Evolutionary conservation across 1,140 invertebrate species (phyloP), one percentile per base, ranked within the genome.

Genomic region (Drepana arcuata): DNA sequence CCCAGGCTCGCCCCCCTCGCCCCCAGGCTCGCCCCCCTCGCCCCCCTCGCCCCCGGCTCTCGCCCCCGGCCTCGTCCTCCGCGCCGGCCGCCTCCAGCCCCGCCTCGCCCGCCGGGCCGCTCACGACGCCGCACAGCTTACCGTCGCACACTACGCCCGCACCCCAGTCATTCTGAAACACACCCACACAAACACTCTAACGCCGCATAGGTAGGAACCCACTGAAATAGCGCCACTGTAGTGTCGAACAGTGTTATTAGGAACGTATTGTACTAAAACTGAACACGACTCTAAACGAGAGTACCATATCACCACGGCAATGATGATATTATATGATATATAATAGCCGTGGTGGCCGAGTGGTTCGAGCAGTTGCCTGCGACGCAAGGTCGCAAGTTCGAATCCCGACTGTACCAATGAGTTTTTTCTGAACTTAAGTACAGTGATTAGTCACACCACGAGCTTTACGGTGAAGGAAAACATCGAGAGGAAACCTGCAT

Each of bases 141-240:
- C 68, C 71, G 11, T 27, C 56, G 45, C 71, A 74, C 30, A 74
- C 64, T 25, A 74, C 62, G 26, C 64, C 70, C n/a, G 52, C 59
- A 28, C 71, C 71, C 31, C 55, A 34, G 16, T 71, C 71, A 14
- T 42, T 52, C 66, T 74, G 46, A 24, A 26, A 11, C 23, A 16
- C 7, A 35, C 12, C 14, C 13, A 25, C 14, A 23, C 12, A n/a
- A n/a, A n/a, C n/a, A n/a, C 1, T 1, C 1, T 33, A 4, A 21
- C 9, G 2, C 12, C 9, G 23, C 0, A 2, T 4, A 21, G 15
- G 11, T 9, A 14, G 2, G 2, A 16, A 7, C 14, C 7, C 7
- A 15, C 9, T n/a, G 14, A 7, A 34, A 16, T 7, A 1, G 4
- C 18, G 32, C 24, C 12, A 34, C 18, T 21, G 18, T 21, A 5